Evolutionary conservation across 1,140 invertebrate species (phyloP).

Genomic region (Drosophila ironensis): DNA sequence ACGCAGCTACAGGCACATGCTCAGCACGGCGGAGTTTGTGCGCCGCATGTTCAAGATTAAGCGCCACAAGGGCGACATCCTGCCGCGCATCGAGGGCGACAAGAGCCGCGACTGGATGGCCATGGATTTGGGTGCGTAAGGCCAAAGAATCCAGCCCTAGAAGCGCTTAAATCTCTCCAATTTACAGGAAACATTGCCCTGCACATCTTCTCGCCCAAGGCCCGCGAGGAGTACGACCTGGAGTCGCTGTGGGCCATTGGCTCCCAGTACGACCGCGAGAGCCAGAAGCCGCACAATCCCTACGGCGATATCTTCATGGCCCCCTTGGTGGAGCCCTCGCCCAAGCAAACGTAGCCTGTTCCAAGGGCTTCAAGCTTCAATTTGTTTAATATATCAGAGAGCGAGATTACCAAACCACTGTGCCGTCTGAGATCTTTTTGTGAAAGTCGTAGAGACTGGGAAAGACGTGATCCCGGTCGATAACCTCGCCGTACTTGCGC

Average conservation of each 20-base stretch:
- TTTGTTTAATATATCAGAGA: constrained; percentile 20
- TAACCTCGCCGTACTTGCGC: constrained; percentile 67
- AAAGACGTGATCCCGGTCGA: constrained; percentile 67
- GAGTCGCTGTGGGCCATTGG: constrained; percentile 96
- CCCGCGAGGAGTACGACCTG: constrained; percentile 90
- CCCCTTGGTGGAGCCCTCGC: not conserved
- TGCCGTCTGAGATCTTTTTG: constrained; percentile 66
- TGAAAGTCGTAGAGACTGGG: constrained; percentile 80
- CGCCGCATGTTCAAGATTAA: constrained; percentile 91
- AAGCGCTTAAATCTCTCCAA: no score
- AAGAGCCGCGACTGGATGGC: constrained; percentile 92
- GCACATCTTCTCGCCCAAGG: constrained; percentile 91
- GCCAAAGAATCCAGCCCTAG: constrained; percentile 10
- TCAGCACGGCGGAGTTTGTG: constrained; percentile 89
- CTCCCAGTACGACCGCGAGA: constrained; percentile 88
- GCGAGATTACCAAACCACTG: constrained; percentile 68
- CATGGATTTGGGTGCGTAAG: constrained; percentile 90
- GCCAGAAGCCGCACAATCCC: constrained; percentile 84
- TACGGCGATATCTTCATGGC: constrained; percentile 63
- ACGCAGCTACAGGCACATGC: constrained; percentile 88
- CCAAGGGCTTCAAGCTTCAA: no score
- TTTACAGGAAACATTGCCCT: constrained; percentile 92
- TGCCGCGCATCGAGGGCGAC: constrained; percentile 90
- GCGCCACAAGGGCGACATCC: constrained; percentile 85
- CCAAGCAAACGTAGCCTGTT: constrained; percentile 5